Evolutionary conservation across 53 echinoderm and acorn worm species (phyloP), one percentile per base, ranked within the genome.

Genomic region (Actinopyga echinites): DNA sequence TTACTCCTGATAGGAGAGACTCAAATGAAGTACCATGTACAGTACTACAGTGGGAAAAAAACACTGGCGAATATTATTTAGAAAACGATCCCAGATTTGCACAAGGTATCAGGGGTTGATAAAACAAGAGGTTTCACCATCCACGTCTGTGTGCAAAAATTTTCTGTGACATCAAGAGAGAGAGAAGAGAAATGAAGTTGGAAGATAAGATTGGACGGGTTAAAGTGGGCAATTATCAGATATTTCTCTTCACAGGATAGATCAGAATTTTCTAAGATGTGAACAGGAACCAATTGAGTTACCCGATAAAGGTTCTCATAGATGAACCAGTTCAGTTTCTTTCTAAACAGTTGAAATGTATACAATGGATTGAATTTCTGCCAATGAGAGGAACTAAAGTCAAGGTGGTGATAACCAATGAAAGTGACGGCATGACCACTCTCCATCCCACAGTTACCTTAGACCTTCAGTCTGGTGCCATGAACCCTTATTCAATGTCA

Each of bases 1-100:
- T 87, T n/a, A 57, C 65, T 32, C 87, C 87, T 31, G 87, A 87
- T 30, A 52, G 42, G 17, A 23, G 32, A 23, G 56, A 79, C 17
- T 58, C 77, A 1, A 30, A 68, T 0, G 22, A 80, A 6, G 61
- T 66, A 68, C 82, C 61, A 23, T 45, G 65, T 56, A n/a, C 74
- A 17, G 43, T 85, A n/a, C n/a, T n/a, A n/a, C n/a, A n/a, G n/a
- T n/a, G n/a, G 22, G 75, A 74, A 30, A 85, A 74, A 1, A 85
- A 74, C 62, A 56, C 85, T 34, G 74, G 85, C 0, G 57, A n/a
- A n/a, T n/a, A n/a, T n/a, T 85, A 0, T 75, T 85, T 74, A 21
- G 74, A 10, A 55, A 60, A 12, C 60, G 36, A 19, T 73, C 34
- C 59, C 38, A 65, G 24, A 33, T n/a, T n/a, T 32, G 17, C 26